A percentile compares a stretch with the other conserved stretches of the same genome.
These are phyloP conservation scores for Thysanoteuthis rhombus DNA, from an alignment of 2,888 invertebrate genomes.

Conservation along the genomic window DNA sequence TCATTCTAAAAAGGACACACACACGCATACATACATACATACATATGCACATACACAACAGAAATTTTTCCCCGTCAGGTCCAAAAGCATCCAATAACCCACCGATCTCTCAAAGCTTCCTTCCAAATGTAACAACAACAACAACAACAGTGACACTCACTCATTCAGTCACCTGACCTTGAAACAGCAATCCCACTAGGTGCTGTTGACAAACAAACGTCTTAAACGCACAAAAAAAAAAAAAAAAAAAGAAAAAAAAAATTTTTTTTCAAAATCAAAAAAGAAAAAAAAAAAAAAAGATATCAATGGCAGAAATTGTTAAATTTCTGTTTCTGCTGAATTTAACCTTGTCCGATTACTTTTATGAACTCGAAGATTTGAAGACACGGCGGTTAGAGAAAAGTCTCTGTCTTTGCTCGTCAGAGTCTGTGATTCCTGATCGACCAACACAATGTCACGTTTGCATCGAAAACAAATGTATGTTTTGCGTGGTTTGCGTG, in stretches of 20 bases:
- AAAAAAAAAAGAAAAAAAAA: neutral
- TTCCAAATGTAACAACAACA: no score
- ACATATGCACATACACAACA: no score
- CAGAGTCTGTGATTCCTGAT: constrained; percentile 59
- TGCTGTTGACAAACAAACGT: neutral
- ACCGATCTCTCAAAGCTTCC: no score
- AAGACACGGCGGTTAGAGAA: neutral
- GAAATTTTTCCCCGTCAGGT: no score
- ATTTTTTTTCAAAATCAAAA: no score
- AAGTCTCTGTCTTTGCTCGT: constrained; percentile 34
- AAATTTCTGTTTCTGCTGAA: constrained; percentile 54
- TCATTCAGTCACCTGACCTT: no score
- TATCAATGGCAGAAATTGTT: neutral
- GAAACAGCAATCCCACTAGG: no score
- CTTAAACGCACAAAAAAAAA: neutral
- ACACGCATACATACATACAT: no score
- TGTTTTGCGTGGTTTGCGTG: constrained; percentile 48
- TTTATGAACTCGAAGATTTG: constrained; percentile 33
- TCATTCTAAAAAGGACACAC: no score
- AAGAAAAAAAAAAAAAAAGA: neutral
- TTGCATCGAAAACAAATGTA: constrained; percentile 62
- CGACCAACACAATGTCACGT: constrained; percentile 51
- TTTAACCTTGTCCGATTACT: constrained; percentile 40
- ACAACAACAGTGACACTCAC: no score
- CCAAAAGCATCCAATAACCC: no score